A percentile compares a stretch with the other conserved stretches of the same genome.
These are phyloP conservation scores for Piaya cayana DNA, from an alignment of 2,113 vertebrate genomes.

Conservation along the genomic window DNA sequence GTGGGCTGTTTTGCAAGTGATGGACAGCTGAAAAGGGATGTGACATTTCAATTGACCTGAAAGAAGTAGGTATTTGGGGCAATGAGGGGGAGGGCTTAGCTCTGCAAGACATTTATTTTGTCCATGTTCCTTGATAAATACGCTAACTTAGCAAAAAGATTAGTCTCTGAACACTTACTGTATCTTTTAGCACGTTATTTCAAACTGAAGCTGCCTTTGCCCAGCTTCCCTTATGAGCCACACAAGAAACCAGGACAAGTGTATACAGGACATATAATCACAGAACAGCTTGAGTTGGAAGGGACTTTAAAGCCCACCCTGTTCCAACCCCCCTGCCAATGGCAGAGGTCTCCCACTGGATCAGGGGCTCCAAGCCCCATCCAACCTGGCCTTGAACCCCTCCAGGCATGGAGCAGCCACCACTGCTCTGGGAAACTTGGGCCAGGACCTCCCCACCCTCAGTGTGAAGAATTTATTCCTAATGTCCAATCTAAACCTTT, in stretches of 20 bases:
- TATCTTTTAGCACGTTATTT: not conserved
- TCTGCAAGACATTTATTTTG: not conserved
- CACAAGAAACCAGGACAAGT: not conserved
- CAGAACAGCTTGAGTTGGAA: too few relatives aligned
- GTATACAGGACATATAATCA: rapidly evolving
- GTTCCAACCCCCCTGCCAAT: too few relatives aligned
- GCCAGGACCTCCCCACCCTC: too few relatives aligned
- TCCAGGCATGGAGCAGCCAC: too few relatives aligned
- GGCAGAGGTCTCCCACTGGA: too few relatives aligned
- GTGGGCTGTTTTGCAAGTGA: not conserved
- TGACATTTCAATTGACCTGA: not conserved
- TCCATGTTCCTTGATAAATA: not conserved
- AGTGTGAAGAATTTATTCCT: too few relatives aligned
- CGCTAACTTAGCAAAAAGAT: not conserved
- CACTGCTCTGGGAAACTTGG: too few relatives aligned
- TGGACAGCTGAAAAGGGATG: not conserved
- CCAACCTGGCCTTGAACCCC: too few relatives aligned
- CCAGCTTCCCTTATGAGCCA: not conserved
- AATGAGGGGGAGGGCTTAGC: not conserved
- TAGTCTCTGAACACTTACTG: not conserved
- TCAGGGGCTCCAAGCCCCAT: too few relatives aligned
- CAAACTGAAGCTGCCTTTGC: not conserved
- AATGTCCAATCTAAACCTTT: too few relatives aligned
- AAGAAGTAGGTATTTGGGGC: not conserved
- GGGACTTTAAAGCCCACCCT: too few relatives aligned